Conservation (phyloP, 1,140 invertebrate species). For the Zaprionus tsacasi region DNA sequence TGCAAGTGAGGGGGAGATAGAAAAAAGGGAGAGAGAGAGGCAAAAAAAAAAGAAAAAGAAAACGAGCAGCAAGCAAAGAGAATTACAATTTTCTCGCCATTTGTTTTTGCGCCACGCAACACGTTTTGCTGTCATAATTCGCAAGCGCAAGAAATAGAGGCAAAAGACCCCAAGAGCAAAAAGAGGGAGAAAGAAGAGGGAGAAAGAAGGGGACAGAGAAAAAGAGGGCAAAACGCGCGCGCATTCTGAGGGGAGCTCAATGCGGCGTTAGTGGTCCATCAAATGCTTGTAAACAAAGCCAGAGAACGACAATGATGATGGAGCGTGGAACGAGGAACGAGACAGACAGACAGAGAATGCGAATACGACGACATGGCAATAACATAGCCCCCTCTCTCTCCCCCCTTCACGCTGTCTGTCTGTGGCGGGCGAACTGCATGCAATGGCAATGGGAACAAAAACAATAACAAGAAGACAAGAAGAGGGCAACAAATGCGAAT, state of each 20-base stretch:
- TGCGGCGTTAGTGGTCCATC: conserved; percentile 77
- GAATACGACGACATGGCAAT: conserved; percentile 35
- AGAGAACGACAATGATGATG: conserved; percentile 55
- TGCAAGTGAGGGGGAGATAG: conserved; percentile 2
- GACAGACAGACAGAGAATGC: conserved; percentile 13
- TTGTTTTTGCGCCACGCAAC: conserved; percentile 57
- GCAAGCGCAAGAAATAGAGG: conserved; percentile 10
- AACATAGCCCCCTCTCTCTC: conserved; percentile 17
- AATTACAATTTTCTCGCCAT: conserved; percentile 78
- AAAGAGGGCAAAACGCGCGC: conserved; percentile 55
- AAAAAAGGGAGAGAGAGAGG: not conserved
- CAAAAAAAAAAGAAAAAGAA: not conserved
- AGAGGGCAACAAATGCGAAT: conserved; percentile 14
- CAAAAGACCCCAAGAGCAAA: conserved; percentile 14
- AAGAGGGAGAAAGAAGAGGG: not conserved
- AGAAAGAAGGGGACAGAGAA: not conserved
- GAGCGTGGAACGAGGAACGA: conserved; percentile 7
- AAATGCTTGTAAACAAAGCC: conserved; percentile 81
- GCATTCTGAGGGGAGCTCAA: conserved; percentile 61
- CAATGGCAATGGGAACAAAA: conserved; percentile 75
- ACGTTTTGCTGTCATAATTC: conserved; percentile 65
- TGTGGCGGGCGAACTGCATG: conserved; percentile 70
- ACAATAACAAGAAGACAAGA: conserved; percentile 54
- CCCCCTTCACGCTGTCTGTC: not conserved
- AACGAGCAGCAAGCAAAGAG: conserved; percentile 47